phyloP scores from a whole-genome alignment of 2,888 invertebrate genomes.

The Platycheirus albimanus region DNA sequence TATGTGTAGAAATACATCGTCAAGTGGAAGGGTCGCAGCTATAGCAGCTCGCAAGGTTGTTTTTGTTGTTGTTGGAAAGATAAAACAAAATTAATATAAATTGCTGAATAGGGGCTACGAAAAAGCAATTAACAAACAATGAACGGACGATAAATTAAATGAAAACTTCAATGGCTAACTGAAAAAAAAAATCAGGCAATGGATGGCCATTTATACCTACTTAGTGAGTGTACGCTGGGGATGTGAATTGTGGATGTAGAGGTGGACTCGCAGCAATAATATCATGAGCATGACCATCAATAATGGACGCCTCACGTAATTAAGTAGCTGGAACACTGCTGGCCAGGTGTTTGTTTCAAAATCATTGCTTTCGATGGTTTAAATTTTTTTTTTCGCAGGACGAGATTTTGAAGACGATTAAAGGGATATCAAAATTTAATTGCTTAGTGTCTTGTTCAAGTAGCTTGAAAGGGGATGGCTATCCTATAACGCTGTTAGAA shows the following conservation, averaged over 20 bases:
- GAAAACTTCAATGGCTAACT: constrained; percentile 58
- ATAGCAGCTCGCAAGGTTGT: too few species aligned
- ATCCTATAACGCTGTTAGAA: too few species aligned
- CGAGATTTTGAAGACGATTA: too few species aligned
- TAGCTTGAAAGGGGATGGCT: too few species aligned
- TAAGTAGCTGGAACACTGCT: too few species aligned
- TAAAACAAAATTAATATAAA: constrained; percentile 71
- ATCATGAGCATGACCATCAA: constrained; percentile 33
- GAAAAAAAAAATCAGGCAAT: constrained; percentile 15
- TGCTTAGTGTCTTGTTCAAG: too few species aligned
- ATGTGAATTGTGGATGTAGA: too few species aligned
- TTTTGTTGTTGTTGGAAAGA: constrained; percentile 38
- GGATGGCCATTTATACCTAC: constrained; percentile 1
- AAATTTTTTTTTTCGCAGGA: background rate
- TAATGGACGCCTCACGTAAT: constrained; percentile 16
- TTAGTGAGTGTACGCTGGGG: background rate
- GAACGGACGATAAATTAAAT: constrained; percentile 64
- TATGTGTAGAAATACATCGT: background rate
- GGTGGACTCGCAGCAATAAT: background rate
- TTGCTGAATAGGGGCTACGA: constrained; percentile 57
- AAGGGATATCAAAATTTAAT: too few species aligned
- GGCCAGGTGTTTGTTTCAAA: constrained; percentile 16
- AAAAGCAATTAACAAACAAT: constrained; percentile 73
- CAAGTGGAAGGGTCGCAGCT: constrained; percentile 23
- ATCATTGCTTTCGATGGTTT: background rate